A percentile compares a stretch with the other conserved stretches of the same genome.
phyloP scores from a whole-genome alignment of 2,797 vertebrate species.

The Parotocinclus haroldoi region DNA sequence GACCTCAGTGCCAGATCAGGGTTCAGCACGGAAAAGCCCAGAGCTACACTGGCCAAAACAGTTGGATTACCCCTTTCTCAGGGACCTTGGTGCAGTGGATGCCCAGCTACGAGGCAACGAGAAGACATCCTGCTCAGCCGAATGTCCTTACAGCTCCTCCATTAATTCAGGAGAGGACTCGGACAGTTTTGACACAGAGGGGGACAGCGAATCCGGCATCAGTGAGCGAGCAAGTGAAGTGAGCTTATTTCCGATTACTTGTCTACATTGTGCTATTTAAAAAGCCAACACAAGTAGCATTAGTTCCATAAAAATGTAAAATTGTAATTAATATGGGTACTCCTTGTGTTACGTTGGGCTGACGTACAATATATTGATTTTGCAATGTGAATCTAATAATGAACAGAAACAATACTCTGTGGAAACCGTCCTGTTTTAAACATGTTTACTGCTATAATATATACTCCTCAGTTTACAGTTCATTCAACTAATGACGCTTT shows the following conservation, averaged over 20 bases:
- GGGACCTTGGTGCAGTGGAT: conserved; percentile 63
- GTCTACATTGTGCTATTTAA: too few species aligned
- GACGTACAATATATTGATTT: too few species aligned
- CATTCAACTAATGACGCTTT: too few species aligned
- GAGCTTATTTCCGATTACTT: conserved; percentile 50
- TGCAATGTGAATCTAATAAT: too few species aligned
- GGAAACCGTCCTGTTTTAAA: too few species aligned
- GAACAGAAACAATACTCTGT: too few species aligned
- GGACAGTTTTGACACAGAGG: conserved; percentile 82
- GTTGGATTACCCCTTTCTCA: conserved; percentile 77
- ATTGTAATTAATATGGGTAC: too few species aligned
- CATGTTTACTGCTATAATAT: too few species aligned
- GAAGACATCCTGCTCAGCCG: conserved; percentile 1
- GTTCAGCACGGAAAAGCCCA: conserved; percentile 4
- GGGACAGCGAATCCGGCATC: conserved; percentile 84
- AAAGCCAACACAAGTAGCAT: too few species aligned
- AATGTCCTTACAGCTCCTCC: conserved; percentile 75
- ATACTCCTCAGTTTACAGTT: too few species aligned
- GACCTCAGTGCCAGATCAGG: conserved; percentile 45
- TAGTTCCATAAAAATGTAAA: too few species aligned
- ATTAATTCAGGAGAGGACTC: conserved; percentile 85
- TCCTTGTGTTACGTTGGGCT: too few species aligned
- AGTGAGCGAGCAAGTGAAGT: conserved; percentile 88
- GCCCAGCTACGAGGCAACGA: conserved; percentile 61
- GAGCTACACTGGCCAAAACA: conserved; percentile 55